Percentiles rank a stretch among this genome's conserved stretches.
These are phyloP conservation scores for Sinonovacula constricta DNA, from an alignment of 1,140 invertebrate genomes.

Conservation along the genomic window DNA sequence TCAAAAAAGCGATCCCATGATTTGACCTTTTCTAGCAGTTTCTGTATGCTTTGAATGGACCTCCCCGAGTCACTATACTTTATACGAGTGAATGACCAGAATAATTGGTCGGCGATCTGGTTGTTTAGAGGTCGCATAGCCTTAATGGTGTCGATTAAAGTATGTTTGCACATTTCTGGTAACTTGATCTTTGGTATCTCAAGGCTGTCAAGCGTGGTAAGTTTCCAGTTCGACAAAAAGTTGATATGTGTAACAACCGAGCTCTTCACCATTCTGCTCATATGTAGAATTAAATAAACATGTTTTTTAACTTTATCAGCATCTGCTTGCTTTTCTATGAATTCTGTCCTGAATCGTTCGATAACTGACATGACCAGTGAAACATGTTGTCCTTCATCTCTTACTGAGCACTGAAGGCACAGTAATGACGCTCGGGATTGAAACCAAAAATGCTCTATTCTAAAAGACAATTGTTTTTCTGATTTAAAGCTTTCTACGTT, in stretches of 20 bases:
- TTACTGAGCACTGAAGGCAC: slow-evolving; percentile 51
- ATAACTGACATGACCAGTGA: slow-evolving; percentile 59
- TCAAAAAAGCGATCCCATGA: slow-evolving; percentile 28
- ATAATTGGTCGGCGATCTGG: slow-evolving; percentile 48
- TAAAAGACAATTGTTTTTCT: slow-evolving; percentile 57
- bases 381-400: slow-evolving; percentile 51
- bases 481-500: slow-evolving; percentile 60
- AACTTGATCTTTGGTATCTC: slow-evolving; percentile 41
- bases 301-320: slow-evolving; percentile 16
- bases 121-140: slow-evolving; percentile 35
- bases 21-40: slow-evolving; percentile 34
- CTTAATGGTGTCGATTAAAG: slow-evolving; percentile 40
- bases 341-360: slow-evolving; percentile 47
- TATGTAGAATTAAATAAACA: slow-evolving; percentile 57
- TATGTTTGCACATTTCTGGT: slow-evolving; percentile 7
- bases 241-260: slow-evolving; percentile 52
- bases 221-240: slow-evolving; percentile 58
- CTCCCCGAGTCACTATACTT: slow-evolving; percentile 46
- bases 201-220: slow-evolving; percentile 56
- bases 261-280: slow-evolving; percentile 27
- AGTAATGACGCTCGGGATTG: slow-evolving; percentile 30
- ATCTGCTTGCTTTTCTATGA: neutral
- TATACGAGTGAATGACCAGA: slow-evolving; percentile 64
- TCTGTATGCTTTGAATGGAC: slow-evolving; percentile 41
- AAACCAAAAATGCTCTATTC: slow-evolving; percentile 55